Base-by-base conservation (phyloP, 2,888 invertebrate genomes). In the Aricia artaxerxes region DNA sequence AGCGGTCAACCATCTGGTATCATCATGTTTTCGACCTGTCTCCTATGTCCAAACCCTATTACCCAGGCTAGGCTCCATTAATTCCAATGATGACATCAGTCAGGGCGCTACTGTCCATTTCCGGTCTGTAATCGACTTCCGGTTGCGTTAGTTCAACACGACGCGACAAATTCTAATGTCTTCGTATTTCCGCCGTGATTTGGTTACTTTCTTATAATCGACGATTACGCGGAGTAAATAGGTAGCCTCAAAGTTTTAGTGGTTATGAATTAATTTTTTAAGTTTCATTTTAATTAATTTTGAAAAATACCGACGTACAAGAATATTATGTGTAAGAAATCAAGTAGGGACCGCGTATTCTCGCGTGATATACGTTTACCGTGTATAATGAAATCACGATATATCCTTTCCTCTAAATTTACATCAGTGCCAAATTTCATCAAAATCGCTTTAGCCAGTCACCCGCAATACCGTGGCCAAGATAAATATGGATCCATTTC, bases 81-180 rank as follows among this genome's bases (percentile, higher is more conserved):
- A 69, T 69, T 69, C 35, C 69, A 69, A 64, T 69, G 69, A 69
- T 69, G 69, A 69, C 69, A 69, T 69, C 69, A 53, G 76, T 83
- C 82, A 81, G 82, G 83, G 82, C 79, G 38, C 83, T 83, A 80
- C 83, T 79, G 82, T 81, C 88, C 88, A 90, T 91, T 91, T 91
- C 91, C 91, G 87, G 85, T 80, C 85, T 81, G 86, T 89, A 90
- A 91, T 90, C 87, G 90, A 90, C 87, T 89, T 88, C 89, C 90
- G 88, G 86, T 82, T 78, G 82, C 82, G 82, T 82, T 83, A 83
- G 82, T 81, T 81, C 81, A 82, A 82, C 83, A 83, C 83, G 82
- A 75, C 75, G 75, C 75, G 75, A 75, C 53, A 75, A 49, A 53
- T 53, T 13, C 76, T 57, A 57, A 76, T 76, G 76, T 76, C 76